Percentiles rank a stretch among this genome's conserved stretches.
These are phyloP conservation scores for Scaptomyza flava DNA, from an alignment of 2,888 invertebrate genomes.

Conservation along the genomic window DNA sequence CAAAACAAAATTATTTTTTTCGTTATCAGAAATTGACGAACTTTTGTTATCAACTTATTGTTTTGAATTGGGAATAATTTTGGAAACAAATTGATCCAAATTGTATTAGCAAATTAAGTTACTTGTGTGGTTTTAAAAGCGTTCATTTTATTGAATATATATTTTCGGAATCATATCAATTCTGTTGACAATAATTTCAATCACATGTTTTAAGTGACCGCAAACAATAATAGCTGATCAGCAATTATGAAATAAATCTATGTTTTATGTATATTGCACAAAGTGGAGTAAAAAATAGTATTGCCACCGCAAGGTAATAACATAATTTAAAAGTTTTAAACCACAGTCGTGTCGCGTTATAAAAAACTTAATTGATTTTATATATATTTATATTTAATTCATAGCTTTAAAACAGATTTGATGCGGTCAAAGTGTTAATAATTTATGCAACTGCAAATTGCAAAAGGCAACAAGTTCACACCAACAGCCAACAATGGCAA, in stretches of 20 bases:
- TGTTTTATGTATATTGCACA: neutral
- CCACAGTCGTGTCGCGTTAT: constrained; percentile 29
- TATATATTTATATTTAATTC: neutral
- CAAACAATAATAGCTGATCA: constrained; percentile 4
- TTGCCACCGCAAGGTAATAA: constrained; percentile 8
- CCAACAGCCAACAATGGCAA: constrained; percentile 26
- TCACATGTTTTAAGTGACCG: constrained; percentile 3
- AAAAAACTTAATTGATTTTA: constrained; percentile 40
- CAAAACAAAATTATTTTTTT: neutral
- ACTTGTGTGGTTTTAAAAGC: neutral
- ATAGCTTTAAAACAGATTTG: neutral
- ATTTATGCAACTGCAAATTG: constrained; percentile 38
- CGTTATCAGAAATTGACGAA: too few species aligned
- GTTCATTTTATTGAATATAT: neutral
- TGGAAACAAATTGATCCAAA: neutral
- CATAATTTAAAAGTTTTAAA: constrained; percentile 11
- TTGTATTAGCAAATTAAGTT: neutral
- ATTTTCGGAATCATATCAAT: neutral
- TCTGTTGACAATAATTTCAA: neutral
- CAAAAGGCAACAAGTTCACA: constrained; percentile 7
- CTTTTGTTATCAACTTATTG: neutral
- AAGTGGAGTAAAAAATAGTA: neutral
- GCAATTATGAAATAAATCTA: neutral
- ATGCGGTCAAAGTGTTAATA: constrained; percentile 32
- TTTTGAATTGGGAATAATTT: neutral